Conservation (phyloP, 2,888 invertebrate species). For the Drosophila birchii region DNA sequence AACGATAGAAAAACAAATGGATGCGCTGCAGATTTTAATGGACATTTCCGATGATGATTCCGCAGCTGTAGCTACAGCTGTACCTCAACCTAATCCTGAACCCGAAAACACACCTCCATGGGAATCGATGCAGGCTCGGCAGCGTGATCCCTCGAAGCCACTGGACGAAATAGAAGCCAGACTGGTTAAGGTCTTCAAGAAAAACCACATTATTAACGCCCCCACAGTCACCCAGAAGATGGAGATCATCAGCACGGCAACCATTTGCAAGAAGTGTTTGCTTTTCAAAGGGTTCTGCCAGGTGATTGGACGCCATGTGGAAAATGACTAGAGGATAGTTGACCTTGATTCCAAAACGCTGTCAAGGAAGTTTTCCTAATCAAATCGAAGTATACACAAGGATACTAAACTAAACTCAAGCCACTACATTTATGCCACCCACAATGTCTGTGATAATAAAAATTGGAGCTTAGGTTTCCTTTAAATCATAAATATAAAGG, state of each 20-base stretch:
- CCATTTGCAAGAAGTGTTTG: slow-evolving; percentile 59
- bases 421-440: neutral
- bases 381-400: neutral
- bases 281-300: slow-evolving; percentile 43
- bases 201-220: slow-evolving; percentile 21
- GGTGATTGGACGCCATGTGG: slow-evolving; percentile 36
- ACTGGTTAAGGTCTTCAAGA: slow-evolving; percentile 38
- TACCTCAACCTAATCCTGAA: neutral
- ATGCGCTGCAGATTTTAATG: neutral
- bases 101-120: slow-evolving; percentile 3
- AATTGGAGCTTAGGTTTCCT: neutral
- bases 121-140: slow-evolving; percentile 4
- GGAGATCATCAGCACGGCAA: slow-evolving; percentile 38
- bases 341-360: neutral
- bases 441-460: neutral
- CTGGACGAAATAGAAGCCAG: slow-evolving; percentile 25
- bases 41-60: neutral
- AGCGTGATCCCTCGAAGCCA: neutral
- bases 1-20: neutral
- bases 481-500: too few relatives aligned
- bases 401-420: too few relatives aligned
- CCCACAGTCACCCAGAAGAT: slow-evolving; percentile 4
- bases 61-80: neutral
- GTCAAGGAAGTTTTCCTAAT: neutral
- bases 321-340: neutral